Percentiles rank a stretch among this genome's conserved stretches.
These are phyloP conservation scores for Augochlorella aurata DNA, from an alignment of 2,888 invertebrate species.

Conservation along the genomic window DNA sequence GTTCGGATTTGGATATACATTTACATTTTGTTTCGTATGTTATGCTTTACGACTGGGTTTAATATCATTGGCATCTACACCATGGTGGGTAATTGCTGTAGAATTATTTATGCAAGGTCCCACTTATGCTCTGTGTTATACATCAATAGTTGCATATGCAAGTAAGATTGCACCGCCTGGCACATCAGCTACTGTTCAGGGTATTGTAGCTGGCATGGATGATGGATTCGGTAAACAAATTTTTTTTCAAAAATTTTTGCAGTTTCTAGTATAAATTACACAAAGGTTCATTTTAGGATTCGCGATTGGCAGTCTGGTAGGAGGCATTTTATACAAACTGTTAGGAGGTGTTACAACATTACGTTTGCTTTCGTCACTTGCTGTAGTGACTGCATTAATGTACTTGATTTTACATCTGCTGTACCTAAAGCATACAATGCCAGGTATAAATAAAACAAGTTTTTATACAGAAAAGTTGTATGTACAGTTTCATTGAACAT, in stretches of 20 bases:
- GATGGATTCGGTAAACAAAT: constrained; percentile 88
- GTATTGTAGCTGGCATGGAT: constrained; percentile 93
- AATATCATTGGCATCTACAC: constrained; percentile 89
- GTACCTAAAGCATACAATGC: constrained; percentile 76
- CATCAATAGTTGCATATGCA: constrained; percentile 88
- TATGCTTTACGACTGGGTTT: constrained; percentile 89
- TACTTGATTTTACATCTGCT: constrained; percentile 82
- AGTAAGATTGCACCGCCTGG: constrained; percentile 85
- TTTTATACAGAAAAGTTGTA: neutral
- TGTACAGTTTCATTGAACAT: neutral
- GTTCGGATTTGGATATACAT: constrained; percentile 89
- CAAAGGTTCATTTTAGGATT: constrained; percentile 84
- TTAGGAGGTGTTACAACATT: constrained; percentile 85
- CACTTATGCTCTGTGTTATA: constrained; percentile 93
- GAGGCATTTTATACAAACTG: constrained; percentile 87
- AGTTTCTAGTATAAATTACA: neutral
- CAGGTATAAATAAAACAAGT: constrained; percentile 62
- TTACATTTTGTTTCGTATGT: constrained; percentile 90
- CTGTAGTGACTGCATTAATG: constrained; percentile 80
- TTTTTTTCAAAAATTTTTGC: neutral
- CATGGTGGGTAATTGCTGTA: constrained; percentile 92
- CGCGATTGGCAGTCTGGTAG: constrained; percentile 89
- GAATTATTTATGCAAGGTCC: constrained; percentile 93
- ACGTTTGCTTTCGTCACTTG: constrained; percentile 82
- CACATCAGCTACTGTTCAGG: constrained; percentile 92